These are phyloP conservation scores for Epinotia brunnichana DNA, from an alignment of 2,888 invertebrate genomes.

Conservation along the genomic window DNA sequence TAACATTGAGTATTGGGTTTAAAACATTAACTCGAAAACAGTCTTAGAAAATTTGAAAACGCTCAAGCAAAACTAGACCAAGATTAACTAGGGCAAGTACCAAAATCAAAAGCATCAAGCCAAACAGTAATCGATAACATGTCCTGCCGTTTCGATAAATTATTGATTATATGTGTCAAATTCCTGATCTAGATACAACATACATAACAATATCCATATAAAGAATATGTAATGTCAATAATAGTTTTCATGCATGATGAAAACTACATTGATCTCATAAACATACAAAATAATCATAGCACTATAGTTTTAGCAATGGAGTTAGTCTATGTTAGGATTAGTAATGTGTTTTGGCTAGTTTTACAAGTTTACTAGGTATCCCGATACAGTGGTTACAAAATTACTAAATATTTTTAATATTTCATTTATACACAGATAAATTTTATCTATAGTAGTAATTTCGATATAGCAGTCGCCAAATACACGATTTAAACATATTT, in stretches of 20 bases:
- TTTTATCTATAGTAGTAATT: conserved; percentile 11
- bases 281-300: conserved; percentile 50
- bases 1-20: conserved; percentile 53
- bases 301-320: conserved; percentile 24
- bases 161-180: background rate
- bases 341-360: conserved; percentile 49
- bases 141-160: background rate
- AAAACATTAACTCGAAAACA: conserved; percentile 57
- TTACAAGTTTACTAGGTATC: conserved; percentile 30
- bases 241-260: conserved; percentile 71
- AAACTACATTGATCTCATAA: conserved; percentile 69
- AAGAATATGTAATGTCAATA: conserved; percentile 59
- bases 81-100: background rate
- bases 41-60: conserved; percentile 57
- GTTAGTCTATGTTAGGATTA: conserved; percentile 43
- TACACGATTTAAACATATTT: conserved; percentile 16
- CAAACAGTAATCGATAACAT: background rate
- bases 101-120: background rate
- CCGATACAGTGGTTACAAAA: conserved; percentile 39
- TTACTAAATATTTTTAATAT: conserved; percentile 22
- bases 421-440: conserved; percentile 24
- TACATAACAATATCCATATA: conserved; percentile 48
- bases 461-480: background rate
- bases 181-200: conserved; percentile 31
- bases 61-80: conserved; percentile 48